phyloP scores from a whole-genome alignment of 2,888 invertebrate genomes.

The Bhutanitis thaidina region DNA sequence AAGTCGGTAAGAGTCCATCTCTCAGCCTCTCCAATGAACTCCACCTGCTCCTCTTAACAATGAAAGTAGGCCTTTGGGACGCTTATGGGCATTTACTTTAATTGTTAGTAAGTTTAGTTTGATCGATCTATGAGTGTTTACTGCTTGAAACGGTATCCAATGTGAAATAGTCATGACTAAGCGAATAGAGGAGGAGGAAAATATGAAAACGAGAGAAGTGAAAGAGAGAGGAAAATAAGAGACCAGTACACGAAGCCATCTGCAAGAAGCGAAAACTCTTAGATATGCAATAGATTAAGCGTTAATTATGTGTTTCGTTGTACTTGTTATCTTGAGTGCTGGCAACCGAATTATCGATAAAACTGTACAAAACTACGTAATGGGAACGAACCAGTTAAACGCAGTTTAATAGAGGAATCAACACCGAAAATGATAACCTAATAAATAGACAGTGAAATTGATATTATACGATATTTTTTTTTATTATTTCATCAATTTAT shows the following conservation, averaged over 20 bases:
- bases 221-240: slow-evolving; percentile 4
- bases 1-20: too few relatives aligned
- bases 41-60: too few relatives aligned
- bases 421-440: slow-evolving; percentile 76
- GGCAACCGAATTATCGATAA: slow-evolving; percentile 7
- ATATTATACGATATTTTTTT: slow-evolving; percentile 66
- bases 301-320: neutral
- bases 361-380: slow-evolving; percentile 36
- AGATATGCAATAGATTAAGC: neutral
- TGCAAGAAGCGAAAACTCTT: slow-evolving; percentile 6
- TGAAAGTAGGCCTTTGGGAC: too few relatives aligned
- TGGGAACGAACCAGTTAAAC: slow-evolving; percentile 59
- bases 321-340: neutral
- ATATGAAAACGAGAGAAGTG: neutral
- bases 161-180: slow-evolving; percentile 5
- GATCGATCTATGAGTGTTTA: slow-evolving; percentile 1
- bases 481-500: slow-evolving; percentile 30
- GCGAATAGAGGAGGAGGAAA: slow-evolving; percentile 7
- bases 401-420: slow-evolving; percentile 70
- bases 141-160: neutral
- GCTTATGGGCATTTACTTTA: too few relatives aligned
- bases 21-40: too few relatives aligned
- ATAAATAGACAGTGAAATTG: slow-evolving; percentile 79
- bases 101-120: neutral
- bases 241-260: neutral